Percentiles rank a stretch among this genome's conserved stretches.
These are phyloP conservation scores for Antheraea assamensis DNA, from an alignment of 2,888 invertebrate species.

Conservation along the genomic window DNA sequence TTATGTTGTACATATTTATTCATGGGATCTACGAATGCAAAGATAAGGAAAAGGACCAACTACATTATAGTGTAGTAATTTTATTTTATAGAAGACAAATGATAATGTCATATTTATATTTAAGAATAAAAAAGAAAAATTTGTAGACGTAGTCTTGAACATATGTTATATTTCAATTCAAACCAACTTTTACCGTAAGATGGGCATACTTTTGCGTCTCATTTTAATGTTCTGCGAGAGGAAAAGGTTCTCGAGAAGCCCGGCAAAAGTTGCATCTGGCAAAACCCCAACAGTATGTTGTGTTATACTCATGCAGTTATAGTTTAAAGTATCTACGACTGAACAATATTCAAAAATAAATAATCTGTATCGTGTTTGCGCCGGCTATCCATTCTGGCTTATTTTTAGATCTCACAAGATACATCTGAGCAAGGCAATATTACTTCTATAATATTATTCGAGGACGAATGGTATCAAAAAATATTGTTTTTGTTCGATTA, in stretches of 20 bases:
- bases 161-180: neutral
- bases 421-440: neutral
- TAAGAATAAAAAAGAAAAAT: too few species aligned
- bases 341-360: neutral
- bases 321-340: neutral
- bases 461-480: neutral
- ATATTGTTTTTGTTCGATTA: neutral
- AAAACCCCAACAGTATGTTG: neutral
- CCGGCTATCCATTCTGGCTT: neutral
- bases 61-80: too few species aligned
- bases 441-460: neutral
- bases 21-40: too few species aligned
- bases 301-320: neutral
- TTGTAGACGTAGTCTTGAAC: too few species aligned
- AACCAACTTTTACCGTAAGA: neutral
- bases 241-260: slow-evolving; percentile 5
- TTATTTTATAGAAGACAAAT: too few species aligned
- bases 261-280: neutral
- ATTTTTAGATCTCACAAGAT: neutral
- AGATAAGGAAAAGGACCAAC: too few species aligned
- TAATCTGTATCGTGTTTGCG: neutral
- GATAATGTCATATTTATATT: too few species aligned
- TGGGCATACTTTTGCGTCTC: neutral
- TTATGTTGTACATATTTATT: too few species aligned
- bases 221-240: slow-evolving; percentile 8